phyloP scores from a whole-genome alignment of 1,140 invertebrate genomes.

The Euwallacea fornicatus region DNA sequence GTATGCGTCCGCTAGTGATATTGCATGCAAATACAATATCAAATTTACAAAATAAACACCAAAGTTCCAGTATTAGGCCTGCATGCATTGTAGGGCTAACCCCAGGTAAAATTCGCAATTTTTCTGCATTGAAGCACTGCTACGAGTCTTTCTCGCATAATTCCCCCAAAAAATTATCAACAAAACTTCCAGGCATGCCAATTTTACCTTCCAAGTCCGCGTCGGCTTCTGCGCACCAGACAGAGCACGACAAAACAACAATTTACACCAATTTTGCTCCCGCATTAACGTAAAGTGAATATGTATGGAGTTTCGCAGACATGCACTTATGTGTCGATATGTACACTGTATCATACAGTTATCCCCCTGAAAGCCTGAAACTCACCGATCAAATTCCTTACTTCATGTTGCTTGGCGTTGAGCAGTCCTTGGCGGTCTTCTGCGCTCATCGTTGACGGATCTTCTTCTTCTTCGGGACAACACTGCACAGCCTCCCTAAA shows the following conservation, averaged over 20 bases:
- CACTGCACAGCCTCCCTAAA: conserved; percentile 66
- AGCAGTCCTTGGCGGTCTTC: conserved; percentile 72
- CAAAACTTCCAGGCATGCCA: background rate
- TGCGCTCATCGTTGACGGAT: conserved; percentile 61
- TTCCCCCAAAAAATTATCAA: too few relatives aligned
- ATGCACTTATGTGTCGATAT: too few relatives aligned
- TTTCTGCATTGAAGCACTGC: too few relatives aligned
- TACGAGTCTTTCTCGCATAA: too few relatives aligned
- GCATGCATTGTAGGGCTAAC: too few relatives aligned
- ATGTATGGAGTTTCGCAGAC: too few relatives aligned
- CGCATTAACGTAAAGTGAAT: background rate
- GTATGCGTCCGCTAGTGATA: too few relatives aligned
- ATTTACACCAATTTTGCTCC: background rate
- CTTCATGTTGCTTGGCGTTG: conserved; percentile 72
- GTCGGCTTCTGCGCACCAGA: conserved; percentile 50
- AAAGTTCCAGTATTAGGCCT: too few relatives aligned
- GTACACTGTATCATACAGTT: too few relatives aligned
- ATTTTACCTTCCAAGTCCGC: conserved; percentile 53
- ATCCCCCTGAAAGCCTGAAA: conserved; percentile 14
- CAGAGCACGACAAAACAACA: conserved; percentile 46
- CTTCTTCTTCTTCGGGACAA: conserved; percentile 68
- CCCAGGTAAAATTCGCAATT: too few relatives aligned
- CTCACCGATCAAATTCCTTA: conserved; percentile 71
- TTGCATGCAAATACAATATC: too few relatives aligned
- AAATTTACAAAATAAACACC: too few relatives aligned